Percentiles rank a stretch among this genome's conserved stretches.
These are phyloP conservation scores for Oreocharis arfaki DNA, from an alignment of 2,113 vertebrate genomes.

Conservation along the genomic window DNA sequence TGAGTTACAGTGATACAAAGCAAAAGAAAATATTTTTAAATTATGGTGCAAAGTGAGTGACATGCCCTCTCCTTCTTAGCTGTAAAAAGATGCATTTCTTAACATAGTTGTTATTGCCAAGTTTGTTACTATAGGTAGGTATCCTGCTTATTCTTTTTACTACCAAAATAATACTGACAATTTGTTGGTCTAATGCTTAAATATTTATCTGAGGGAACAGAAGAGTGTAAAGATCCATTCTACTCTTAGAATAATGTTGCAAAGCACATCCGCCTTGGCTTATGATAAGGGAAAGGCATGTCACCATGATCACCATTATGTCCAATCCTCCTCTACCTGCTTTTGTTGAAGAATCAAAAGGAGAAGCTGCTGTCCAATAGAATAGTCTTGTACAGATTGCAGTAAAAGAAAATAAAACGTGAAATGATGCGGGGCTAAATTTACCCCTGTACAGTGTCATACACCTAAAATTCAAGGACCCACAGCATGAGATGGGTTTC, in stretches of 20 bases:
- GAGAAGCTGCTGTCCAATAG: background rate
- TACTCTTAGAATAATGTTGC: background rate
- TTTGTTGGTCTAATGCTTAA: background rate
- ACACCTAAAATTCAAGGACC: background rate
- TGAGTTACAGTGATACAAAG: background rate
- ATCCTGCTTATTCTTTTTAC: background rate
- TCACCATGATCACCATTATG: background rate
- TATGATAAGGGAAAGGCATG: background rate
- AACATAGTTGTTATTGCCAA: background rate
- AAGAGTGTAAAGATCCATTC: background rate
- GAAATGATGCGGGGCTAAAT: background rate
- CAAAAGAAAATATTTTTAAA: background rate
- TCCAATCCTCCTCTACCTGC: background rate
- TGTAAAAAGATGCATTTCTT: background rate
- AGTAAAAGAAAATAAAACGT: background rate
- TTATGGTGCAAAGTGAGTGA: background rate
- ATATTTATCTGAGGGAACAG: background rate
- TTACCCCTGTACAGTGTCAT: fast-evolving
- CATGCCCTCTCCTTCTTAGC: background rate
- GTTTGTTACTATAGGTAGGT: background rate
- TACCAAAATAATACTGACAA: background rate
- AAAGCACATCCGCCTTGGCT: background rate
- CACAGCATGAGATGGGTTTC: background rate
- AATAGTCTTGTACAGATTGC: background rate
- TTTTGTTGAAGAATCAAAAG: background rate